phyloP scores from a whole-genome alignment of 1,140 invertebrate species.

The Nylanderia fulva region DNA sequence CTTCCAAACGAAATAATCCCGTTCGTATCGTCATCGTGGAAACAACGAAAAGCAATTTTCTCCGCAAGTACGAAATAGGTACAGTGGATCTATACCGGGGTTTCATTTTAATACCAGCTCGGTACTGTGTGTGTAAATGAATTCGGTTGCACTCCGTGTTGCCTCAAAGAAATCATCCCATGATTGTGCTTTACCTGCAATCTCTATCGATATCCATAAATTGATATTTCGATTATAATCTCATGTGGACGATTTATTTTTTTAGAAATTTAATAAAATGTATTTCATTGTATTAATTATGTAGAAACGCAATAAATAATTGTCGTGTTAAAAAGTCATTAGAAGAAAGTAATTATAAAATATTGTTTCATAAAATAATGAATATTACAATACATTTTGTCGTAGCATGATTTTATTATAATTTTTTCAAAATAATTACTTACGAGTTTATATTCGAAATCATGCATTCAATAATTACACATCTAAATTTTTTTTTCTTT shows the following conservation, averaged over 20 bases:
- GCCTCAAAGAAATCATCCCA: constrained; percentile 51
- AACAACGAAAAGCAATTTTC: constrained; percentile 63
- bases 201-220: constrained; percentile 27
- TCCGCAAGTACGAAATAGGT: constrained; percentile 59
- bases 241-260: background rate
- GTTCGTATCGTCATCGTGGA: constrained; percentile 49
- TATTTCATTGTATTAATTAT: background rate
- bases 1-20: constrained; percentile 68
- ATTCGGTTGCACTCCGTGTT: constrained; percentile 38
- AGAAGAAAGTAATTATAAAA: background rate
- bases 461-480: background rate
- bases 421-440: background rate
- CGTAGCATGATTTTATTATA: background rate
- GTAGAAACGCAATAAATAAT: background rate
- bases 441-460: background rate
- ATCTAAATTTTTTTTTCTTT: background rate
- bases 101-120: constrained; percentile 52
- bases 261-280: background rate
- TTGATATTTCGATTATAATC: constrained; percentile 42
- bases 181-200: constrained; percentile 35
- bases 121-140: constrained; percentile 54
- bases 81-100: constrained; percentile 35
- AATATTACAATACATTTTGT: background rate
- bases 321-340: background rate
- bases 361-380: too few relatives aligned